Conservation (phyloP, 2,113 vertebrate genomes). For the Gadus chalcogrammus region DNA sequence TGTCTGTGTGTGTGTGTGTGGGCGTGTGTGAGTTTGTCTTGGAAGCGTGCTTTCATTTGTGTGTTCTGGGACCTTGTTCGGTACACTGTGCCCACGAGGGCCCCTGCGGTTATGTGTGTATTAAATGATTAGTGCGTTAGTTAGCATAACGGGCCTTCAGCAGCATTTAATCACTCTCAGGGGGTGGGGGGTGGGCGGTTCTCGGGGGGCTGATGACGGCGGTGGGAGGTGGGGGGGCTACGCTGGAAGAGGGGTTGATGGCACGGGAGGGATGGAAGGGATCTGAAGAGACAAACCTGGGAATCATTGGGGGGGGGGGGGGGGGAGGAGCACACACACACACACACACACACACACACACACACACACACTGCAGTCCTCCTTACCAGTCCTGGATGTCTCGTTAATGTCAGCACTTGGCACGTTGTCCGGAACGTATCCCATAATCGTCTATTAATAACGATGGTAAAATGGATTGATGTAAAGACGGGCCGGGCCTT, state of each 20-base stretch:
- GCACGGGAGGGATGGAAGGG: slow-evolving; percentile 45
- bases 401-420: slow-evolving; percentile 66
- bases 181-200: slow-evolving; percentile 59
- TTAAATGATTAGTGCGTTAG: slow-evolving; percentile 78
- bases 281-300: slow-evolving; percentile 25
- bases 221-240: slow-evolving; percentile 37
- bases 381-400: slow-evolving; percentile 62
- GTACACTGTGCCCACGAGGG: slow-evolving; percentile 69
- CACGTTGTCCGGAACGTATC: slow-evolving; percentile 58
- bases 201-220: slow-evolving; percentile 56
- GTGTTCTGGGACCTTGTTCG: slow-evolving; percentile 71
- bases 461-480: slow-evolving; percentile 47
- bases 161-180: slow-evolving; percentile 76
- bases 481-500: slow-evolving; percentile 37
- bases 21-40: slow-evolving; percentile 6
- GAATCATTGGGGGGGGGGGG: slow-evolving; percentile 37
- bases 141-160: slow-evolving; percentile 74
- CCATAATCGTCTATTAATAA: slow-evolving; percentile 63
- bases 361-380: slow-evolving; percentile 55
- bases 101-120: slow-evolving; percentile 75
- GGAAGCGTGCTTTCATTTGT: slow-evolving; percentile 45
- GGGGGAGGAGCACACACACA: slow-evolving; percentile 56
- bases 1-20: background rate
- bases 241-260: slow-evolving; percentile 43
- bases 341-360: slow-evolving; percentile 54